Evolutionary conservation across 1,140 invertebrate genomes (phyloP), one percentile per base, ranked within the genome.

Genomic region (Formica exsecta): DNA sequence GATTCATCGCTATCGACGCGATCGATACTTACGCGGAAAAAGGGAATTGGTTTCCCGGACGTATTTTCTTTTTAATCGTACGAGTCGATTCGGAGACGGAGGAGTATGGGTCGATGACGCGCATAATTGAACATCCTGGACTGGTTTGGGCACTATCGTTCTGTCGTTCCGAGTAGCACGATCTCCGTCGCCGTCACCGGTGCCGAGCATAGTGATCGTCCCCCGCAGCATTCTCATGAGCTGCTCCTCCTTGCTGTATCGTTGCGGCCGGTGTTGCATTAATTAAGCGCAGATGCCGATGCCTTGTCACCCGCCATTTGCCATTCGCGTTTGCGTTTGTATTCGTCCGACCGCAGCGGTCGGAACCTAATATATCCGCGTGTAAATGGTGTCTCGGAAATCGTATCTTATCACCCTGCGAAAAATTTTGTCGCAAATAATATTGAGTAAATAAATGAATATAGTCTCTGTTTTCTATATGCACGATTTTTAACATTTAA

Each of bases 281-380:
- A 91, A 92, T 92, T 92, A 92, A 92, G 87, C 92, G 88, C 88
- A 92, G 91, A 92, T 91, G 91, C 88, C 91, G 90, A 92, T 91
- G 81, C 87, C 89, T 91, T 91, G 91, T 92, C 92, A 92, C 88
- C 88, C 89, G 90, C 91, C 89, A 92, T 92, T 92, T 92, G 89
- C 87, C 88, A 89, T 91, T 90, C 87, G 87, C 70, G 73, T 85
- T 80, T 79, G 85, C 86, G 85, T 92, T 89, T 88, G 62, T 75
- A 73, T 83, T 80, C 80, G 71, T 89, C 68, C 70, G 41, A 54
- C 29, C 57, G 9, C 44, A 74, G 70, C 32, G 71, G 38, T 62
- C 44, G 48, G 85, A 65, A 86, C 77, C 87, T 76, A 83, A 87
- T 75, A 68, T 61, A 74, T 29, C 38, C n/a, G 48, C 36, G 41